Percentiles rank a stretch among this genome's conserved stretches.
Evolutionary conservation across 2,113 vertebrate species (phyloP).

Genomic region (Barbus barbus): DNA sequence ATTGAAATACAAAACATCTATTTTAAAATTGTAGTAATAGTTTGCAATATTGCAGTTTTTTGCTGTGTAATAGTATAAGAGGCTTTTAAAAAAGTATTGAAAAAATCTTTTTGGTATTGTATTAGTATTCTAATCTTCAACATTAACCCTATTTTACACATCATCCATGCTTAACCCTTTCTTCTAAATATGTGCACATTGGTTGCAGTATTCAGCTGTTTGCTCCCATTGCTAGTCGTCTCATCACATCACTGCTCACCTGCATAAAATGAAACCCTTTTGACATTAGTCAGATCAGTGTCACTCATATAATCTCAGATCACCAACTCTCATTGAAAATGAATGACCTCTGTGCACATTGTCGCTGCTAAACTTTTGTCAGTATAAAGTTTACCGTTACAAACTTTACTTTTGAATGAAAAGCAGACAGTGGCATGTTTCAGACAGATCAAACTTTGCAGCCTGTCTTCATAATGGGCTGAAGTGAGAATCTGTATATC

Average conservation of each 20-base stretch:
- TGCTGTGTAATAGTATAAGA: no score
- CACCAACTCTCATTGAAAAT: neutral
- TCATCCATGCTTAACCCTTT: neutral
- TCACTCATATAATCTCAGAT: neutral
- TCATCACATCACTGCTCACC: no score
- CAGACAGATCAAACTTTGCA: neutral
- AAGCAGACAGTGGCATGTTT: neutral
- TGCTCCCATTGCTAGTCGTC: neutral
- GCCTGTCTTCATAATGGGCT: neutral
- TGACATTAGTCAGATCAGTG: neutral
- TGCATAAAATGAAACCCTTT: no score
- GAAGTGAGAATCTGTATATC: neutral
- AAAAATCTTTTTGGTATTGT: no score
- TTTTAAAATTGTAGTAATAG: no score
- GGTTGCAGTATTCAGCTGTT: neutral
- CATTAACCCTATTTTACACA: neutral
- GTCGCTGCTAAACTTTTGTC: neutral
- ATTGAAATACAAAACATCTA: no score
- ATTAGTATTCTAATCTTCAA: neutral
- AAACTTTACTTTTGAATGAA: slow-evolving; percentile 1
- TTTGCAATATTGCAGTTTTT: no score
- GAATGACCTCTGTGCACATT: neutral
- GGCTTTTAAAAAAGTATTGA: no score
- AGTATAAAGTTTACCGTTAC: neutral
- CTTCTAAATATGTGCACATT: neutral